A percentile compares a stretch with the other conserved stretches of the same genome.
Evolutionary conservation across 2,888 invertebrate species (phyloP).

Genomic region (Pyrrhia umbra): DNA sequence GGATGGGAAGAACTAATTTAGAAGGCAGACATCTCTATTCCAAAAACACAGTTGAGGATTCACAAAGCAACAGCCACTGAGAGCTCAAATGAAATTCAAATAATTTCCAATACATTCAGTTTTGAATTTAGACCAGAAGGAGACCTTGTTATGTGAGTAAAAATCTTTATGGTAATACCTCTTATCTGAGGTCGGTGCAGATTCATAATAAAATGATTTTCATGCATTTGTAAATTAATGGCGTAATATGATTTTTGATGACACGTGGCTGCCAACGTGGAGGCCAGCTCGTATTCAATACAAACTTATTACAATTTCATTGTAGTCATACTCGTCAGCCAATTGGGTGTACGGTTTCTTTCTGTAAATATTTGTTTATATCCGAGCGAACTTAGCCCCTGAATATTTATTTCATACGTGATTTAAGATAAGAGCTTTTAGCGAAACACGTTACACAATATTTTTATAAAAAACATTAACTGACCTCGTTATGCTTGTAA

Average conservation of each 20-base stretch:
- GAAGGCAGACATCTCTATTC: not conserved
- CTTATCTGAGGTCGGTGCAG: slow-evolving; percentile 72
- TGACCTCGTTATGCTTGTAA: slow-evolving; percentile 41
- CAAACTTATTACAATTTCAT: slow-evolving; percentile 80
- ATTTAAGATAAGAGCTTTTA: slow-evolving; percentile 37
- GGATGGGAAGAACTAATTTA: not conserved
- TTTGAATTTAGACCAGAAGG: slow-evolving; percentile 60
- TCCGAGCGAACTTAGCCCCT: not conserved
- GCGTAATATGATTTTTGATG: slow-evolving; percentile 69
- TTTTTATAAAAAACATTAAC: slow-evolving; percentile 27
- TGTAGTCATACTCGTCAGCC: slow-evolving; percentile 48
- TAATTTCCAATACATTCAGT: slow-evolving; percentile 61
- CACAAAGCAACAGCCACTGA: slow-evolving; percentile 3
- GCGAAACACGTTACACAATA: slow-evolving; percentile 11
- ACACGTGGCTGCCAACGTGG: slow-evolving; percentile 82
- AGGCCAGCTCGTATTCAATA: slow-evolving; percentile 70
- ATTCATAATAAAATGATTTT: slow-evolving; percentile 84
- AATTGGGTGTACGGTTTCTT: not conserved
- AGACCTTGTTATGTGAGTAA: slow-evolving; percentile 68
- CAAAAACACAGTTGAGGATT: not conserved
- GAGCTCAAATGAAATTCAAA: slow-evolving; percentile 48
- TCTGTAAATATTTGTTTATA: slow-evolving; percentile 5
- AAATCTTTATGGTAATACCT: slow-evolving; percentile 76
- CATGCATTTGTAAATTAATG: slow-evolving; percentile 76
- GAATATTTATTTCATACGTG: slow-evolving; percentile 13